These are phyloP conservation scores for Pseudococcus jackbeardsleyi DNA, from an alignment of 2,888 invertebrate genomes.

Conservation along the genomic window DNA sequence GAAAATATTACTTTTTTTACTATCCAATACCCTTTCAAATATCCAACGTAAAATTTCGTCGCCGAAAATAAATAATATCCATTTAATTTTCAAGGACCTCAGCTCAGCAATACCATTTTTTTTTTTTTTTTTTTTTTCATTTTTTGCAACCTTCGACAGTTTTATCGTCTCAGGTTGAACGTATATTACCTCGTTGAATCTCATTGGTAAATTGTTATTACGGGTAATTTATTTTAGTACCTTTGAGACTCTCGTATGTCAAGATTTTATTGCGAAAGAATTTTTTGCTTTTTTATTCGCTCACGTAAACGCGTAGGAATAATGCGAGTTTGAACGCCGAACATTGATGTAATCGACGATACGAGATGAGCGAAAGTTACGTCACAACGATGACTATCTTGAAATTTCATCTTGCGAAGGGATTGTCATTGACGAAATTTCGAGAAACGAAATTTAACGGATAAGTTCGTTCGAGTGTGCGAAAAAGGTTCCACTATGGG, in stretches of 20 bases:
- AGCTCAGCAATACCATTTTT: not conserved
- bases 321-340: not conserved
- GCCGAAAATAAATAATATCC: constrained; percentile 16
- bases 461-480: not conserved
- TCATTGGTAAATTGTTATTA: constrained; percentile 40
- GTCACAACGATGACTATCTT: not conserved
- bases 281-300: not conserved
- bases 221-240: constrained; percentile 25
- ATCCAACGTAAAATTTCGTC: not conserved
- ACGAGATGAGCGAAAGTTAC: not conserved
- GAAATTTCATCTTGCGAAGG: not conserved
- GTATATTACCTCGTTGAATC: not conserved
- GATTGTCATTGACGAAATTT: not conserved
- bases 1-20: not conserved
- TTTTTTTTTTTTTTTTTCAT: constrained; percentile 10
- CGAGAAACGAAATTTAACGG: not conserved
- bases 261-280: not conserved
- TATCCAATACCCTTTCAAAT: not conserved
- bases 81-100: constrained; percentile 21
- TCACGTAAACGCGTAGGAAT: not conserved
- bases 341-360: not conserved
- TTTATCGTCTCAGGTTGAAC: not conserved
- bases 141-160: not conserved
- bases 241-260: not conserved
- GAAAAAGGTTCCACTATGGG: not conserved